Percentiles rank a stretch among this genome's conserved stretches.
Conservation (phyloP, 2,888 invertebrate species). For the Nymphalis polychloros region DNA sequence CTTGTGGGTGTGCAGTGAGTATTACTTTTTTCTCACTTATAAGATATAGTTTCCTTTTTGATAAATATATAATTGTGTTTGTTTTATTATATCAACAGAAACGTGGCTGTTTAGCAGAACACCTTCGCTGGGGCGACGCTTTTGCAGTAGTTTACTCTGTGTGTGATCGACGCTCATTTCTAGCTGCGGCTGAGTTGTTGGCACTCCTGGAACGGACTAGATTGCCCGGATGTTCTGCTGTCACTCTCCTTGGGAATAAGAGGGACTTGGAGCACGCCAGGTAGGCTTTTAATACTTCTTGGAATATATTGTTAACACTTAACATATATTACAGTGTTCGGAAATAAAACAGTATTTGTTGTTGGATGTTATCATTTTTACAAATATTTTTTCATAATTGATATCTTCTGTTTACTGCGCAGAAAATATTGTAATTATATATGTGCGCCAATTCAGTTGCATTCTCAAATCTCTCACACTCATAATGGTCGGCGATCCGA, state of each 20-base stretch:
- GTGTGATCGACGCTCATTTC: conserved; percentile 87
- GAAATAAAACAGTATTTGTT: too few relatives aligned
- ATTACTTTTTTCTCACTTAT: conserved; percentile 2
- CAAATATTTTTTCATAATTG: too few relatives aligned
- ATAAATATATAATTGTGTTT: conserved; percentile 27
- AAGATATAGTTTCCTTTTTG: neutral
- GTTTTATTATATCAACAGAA: conserved; percentile 74
- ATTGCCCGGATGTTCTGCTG: conserved; percentile 88
- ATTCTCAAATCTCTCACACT: too few relatives aligned
- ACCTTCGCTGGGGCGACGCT: conserved; percentile 91
- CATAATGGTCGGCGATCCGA: too few relatives aligned
- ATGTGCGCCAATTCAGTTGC: too few relatives aligned
- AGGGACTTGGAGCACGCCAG: conserved; percentile 90
- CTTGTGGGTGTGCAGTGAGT: conserved; percentile 90
- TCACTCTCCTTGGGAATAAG: conserved; percentile 90
- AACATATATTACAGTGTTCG: neutral
- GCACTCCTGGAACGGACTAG: conserved; percentile 87
- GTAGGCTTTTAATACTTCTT: conserved; percentile 59
- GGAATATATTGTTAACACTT: neutral
- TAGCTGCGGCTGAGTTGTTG: conserved; percentile 87
- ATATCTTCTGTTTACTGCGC: too few relatives aligned
- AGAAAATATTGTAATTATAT: too few relatives aligned
- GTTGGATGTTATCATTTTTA: too few relatives aligned
- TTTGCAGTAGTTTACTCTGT: conserved; percentile 92
- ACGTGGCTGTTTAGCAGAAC: conserved; percentile 88